Evolutionary conservation across 2,888 invertebrate genomes (phyloP).

Genomic region (Pimpla rufipes): DNA sequence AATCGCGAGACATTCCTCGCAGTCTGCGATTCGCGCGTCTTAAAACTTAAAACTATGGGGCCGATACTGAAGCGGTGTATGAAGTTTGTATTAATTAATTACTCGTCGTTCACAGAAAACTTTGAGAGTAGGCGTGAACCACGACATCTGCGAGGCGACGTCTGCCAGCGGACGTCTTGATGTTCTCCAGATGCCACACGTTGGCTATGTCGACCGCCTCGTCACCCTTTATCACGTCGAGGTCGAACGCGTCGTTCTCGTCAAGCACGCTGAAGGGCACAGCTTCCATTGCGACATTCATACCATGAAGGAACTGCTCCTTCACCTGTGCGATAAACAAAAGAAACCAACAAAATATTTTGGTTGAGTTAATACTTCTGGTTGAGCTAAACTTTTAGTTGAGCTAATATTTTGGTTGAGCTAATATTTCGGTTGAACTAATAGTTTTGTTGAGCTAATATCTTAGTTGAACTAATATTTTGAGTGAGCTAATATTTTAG

Average conservation of each 20-base stretch:
- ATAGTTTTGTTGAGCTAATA: too few relatives aligned
- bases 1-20: too few relatives aligned
- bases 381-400: too few relatives aligned
- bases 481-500: too few relatives aligned
- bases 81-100: not conserved
- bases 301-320: slow-evolving; percentile 87
- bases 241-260: slow-evolving; percentile 87
- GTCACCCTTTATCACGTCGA: slow-evolving; percentile 87
- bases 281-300: slow-evolving; percentile 88
- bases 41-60: slow-evolving; percentile 10
- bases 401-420: too few relatives aligned
- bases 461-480: too few relatives aligned
- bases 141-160: slow-evolving; percentile 88
- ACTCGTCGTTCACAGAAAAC: slow-evolving; percentile 86
- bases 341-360: not conserved
- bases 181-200: slow-evolving; percentile 88
- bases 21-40: slow-evolving; percentile 5
- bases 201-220: slow-evolving; percentile 87
- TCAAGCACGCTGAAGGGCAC: slow-evolving; percentile 87
- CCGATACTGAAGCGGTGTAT: slow-evolving; percentile 59
- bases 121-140: slow-evolving; percentile 89
- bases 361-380: too few relatives aligned
- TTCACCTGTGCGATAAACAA: slow-evolving; percentile 82
- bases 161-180: slow-evolving; percentile 88
- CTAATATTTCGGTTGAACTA: too few relatives aligned